Base-by-base conservation (phyloP, 2,113 vertebrate species). In the Gnathonemus longibarbis region DNA sequence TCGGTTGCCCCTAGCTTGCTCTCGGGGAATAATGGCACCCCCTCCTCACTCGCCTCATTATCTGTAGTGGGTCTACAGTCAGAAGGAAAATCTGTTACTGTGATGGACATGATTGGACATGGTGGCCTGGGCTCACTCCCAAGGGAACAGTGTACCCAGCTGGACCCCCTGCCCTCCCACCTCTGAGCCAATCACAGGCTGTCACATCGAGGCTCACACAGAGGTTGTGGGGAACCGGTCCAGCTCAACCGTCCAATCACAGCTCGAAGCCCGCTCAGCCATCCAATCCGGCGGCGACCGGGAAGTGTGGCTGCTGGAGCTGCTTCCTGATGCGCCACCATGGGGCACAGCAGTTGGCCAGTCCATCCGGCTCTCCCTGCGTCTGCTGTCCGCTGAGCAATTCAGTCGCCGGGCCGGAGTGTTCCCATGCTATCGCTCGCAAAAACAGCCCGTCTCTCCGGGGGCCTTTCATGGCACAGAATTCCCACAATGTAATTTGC, bases 401-500 rank as follows among this genome's bases (percentile, higher is more conserved):
- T 27, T 87, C 84, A 87, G 15, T 52, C 5, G 13, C n/a, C 13
- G 4, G 27, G 27, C 45, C 21, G 7, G 49, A 48, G 83, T 84
- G 83, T 84, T 87, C 48, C 46, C 85, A 31, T 21, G 53, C 52
- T 58, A 45, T 62, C 35, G 19, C 45, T 58, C 53, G 2, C 19
- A 58, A 88, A 66, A 87, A 27, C 56, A 45, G 39, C 8, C 39
- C 2, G 35, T n/a, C 87, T 39, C 53, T 62, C 56, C 52, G 0
- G 56, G 53, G 87, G 50, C 85, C 5, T 84, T 84, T 46, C 87
- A 24, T 45, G 31, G 8, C 52, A 42, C 56, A 15, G 39, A 66
- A 45, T 53, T 31, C 35, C 87, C 35, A 42, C 56, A 66, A 46
- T 88, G 62, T 31, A 74, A 88, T 74, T 88, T 74, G 62, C 88